Conservation (phyloP, 2,797 vertebrate species). For the Echiichthys vipera region DNA sequence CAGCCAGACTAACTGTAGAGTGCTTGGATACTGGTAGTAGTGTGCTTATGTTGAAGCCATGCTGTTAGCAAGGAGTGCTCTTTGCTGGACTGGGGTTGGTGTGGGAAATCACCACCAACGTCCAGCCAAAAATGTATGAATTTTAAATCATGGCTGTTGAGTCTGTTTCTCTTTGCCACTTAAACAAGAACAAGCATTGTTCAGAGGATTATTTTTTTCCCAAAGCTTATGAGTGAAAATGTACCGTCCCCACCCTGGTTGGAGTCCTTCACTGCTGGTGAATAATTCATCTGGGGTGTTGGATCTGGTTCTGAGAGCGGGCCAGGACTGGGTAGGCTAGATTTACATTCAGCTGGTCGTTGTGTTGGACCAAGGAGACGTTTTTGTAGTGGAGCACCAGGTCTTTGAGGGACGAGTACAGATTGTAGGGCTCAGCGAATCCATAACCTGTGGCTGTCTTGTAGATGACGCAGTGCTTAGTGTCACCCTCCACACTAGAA, state of each 20-base stretch:
- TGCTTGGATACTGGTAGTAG: slow-evolving; percentile 44
- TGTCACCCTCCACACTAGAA: slow-evolving; percentile 90
- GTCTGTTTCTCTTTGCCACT: slow-evolving; percentile 40
- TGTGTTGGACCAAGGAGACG: slow-evolving; percentile 95
- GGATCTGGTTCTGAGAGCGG: slow-evolving; percentile 79
- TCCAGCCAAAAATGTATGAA: slow-evolving; percentile 29
- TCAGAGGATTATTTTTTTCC: slow-evolving; percentile 22
- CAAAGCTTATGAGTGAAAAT: slow-evolving; percentile 41
- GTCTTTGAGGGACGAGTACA: slow-evolving; percentile 92
- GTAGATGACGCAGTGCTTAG: slow-evolving; percentile 95
- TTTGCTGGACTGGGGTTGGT: slow-evolving; percentile 46
- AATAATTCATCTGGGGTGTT: slow-evolving; percentile 77
- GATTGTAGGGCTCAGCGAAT: slow-evolving; percentile 95
- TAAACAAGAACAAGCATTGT: slow-evolving; percentile 48
- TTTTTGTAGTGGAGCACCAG: slow-evolving; percentile 96
- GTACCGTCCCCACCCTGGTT: slow-evolving; percentile 41
- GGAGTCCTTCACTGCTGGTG: slow-evolving; percentile 46
- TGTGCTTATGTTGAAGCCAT: slow-evolving; percentile 73
- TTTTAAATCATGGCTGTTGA: slow-evolving; percentile 42
- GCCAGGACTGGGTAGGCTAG: slow-evolving; percentile 90
- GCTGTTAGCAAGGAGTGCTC: slow-evolving; percentile 62
- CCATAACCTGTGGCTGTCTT: slow-evolving; percentile 92
- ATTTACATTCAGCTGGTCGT: slow-evolving; percentile 93
- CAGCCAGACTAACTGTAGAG: slow-evolving; percentile 69
- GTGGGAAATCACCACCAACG: slow-evolving; percentile 51